phyloP scores from a whole-genome alignment of 2,113 vertebrate species.

The Gulo gulo region DNA sequence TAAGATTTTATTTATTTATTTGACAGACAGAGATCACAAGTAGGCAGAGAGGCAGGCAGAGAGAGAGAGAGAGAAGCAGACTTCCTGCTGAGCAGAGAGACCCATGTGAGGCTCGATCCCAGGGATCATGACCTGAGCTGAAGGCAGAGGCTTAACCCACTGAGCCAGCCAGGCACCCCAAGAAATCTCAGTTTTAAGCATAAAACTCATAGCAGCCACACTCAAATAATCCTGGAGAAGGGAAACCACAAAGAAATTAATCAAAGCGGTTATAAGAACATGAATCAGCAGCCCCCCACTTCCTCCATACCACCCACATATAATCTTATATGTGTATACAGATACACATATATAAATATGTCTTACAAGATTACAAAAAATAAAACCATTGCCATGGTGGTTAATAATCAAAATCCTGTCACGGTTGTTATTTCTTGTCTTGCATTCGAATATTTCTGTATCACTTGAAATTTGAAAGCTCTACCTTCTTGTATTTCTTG shows the following conservation, averaged over 20 bases:
- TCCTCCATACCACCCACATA: neutral
- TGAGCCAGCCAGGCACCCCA: no score
- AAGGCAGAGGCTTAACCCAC: no score
- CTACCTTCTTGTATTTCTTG: neutral
- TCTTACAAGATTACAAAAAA: neutral
- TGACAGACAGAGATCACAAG: no score
- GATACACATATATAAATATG: neutral
- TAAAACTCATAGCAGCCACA: neutral
- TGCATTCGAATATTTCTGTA: neutral
- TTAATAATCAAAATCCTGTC: neutral
- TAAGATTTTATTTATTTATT: no score
- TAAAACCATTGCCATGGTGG: neutral
- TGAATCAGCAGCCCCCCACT: neutral
- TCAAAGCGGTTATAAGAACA: neutral
- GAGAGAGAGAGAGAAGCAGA: no score
- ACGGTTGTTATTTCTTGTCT: neutral
- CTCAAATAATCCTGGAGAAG: neutral
- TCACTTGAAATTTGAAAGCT: neutral
- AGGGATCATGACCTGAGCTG: no score
- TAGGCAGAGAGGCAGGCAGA: no score
- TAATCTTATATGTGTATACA: neutral
- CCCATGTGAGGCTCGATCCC: no score
- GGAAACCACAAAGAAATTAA: neutral
- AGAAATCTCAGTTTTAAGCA: neutral
- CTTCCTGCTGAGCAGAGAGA: no score